These are phyloP conservation scores for Acyrthosiphon pisum DNA, from an alignment of 1,140 invertebrate genomes.

Conservation along the genomic window DNA sequence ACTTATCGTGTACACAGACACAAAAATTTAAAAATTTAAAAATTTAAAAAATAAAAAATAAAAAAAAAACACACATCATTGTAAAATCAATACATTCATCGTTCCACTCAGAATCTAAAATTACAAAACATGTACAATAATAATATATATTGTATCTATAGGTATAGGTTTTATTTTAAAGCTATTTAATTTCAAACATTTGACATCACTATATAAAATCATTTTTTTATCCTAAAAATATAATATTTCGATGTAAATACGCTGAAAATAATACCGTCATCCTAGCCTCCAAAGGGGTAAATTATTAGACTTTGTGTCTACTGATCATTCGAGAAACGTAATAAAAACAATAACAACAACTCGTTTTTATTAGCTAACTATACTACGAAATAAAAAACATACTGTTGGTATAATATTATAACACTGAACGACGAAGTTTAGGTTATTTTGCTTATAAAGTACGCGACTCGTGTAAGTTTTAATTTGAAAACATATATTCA, in stretches of 20 bases:
- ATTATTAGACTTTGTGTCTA: neutral
- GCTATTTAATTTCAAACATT: neutral
- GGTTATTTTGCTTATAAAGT: constrained; percentile 1
- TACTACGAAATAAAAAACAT: neutral
- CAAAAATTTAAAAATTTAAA: too few relatives aligned
- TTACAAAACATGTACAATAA: neutral
- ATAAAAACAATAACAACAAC: constrained; percentile 1
- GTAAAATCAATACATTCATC: too few relatives aligned
- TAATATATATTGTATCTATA: too few relatives aligned
- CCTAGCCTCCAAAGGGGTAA: neutral
- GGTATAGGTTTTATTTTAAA: neutral
- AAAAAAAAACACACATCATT: too few relatives aligned
- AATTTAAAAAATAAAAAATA: too few relatives aligned
- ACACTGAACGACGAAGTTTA: neutral
- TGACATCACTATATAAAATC: neutral
- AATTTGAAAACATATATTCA: constrained; percentile 11
- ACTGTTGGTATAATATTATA: neutral
- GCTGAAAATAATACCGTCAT: neutral
- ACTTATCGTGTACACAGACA: too few relatives aligned
- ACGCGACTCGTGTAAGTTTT: neutral
- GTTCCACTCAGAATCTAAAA: too few relatives aligned
- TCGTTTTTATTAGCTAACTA: neutral
- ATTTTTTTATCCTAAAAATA: neutral
- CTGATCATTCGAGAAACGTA: neutral
- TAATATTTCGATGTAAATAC: neutral